A percentile compares a stretch with the other conserved stretches of the same genome.
Evolutionary conservation across 1,140 invertebrate species (phyloP).

Genomic region (Probaryconus sp.): DNA sequence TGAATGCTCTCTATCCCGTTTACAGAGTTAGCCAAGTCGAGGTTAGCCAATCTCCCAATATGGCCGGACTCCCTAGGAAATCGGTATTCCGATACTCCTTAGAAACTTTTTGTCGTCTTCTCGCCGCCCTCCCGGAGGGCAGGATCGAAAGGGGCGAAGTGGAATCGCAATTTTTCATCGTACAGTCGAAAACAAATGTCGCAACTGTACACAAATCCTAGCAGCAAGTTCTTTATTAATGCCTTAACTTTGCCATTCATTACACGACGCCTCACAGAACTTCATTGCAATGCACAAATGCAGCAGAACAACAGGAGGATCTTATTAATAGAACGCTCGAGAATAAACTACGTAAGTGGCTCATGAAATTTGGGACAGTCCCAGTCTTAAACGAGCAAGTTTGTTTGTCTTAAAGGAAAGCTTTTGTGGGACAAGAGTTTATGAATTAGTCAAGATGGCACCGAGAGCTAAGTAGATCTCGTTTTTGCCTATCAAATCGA

Average conservation of each 20-base stretch:
- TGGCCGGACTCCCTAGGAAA: constrained; percentile 9
- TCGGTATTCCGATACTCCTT: constrained; percentile 2
- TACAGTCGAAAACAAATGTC: constrained; percentile 40
- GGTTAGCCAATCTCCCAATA: constrained; percentile 9
- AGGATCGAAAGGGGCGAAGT: not conserved
- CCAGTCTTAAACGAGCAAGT: too few species aligned
- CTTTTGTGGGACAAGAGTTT: too few species aligned
- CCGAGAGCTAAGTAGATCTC: too few species aligned
- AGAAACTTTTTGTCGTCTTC: constrained; percentile 13
- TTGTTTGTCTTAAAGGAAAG: too few species aligned
- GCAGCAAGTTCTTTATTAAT: constrained; percentile 45
- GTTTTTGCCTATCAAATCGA: too few species aligned
- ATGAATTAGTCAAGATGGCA: too few species aligned
- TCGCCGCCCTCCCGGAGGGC: not conserved
- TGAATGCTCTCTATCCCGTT: not conserved
- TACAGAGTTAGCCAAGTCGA: not conserved
- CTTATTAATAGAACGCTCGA: not conserved
- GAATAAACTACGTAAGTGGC: too few species aligned
- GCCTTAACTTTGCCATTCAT: constrained; percentile 48
- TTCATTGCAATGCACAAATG: constrained; percentile 21
- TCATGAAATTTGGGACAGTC: too few species aligned
- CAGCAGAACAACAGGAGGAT: constrained; percentile 18
- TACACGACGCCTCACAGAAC: constrained; percentile 24
- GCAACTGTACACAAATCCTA: constrained; percentile 43
- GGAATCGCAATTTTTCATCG: constrained; percentile 40